phyloP scores from a whole-genome alignment of 2,113 vertebrate species.

The Andinoacara biseriatus region DNA sequence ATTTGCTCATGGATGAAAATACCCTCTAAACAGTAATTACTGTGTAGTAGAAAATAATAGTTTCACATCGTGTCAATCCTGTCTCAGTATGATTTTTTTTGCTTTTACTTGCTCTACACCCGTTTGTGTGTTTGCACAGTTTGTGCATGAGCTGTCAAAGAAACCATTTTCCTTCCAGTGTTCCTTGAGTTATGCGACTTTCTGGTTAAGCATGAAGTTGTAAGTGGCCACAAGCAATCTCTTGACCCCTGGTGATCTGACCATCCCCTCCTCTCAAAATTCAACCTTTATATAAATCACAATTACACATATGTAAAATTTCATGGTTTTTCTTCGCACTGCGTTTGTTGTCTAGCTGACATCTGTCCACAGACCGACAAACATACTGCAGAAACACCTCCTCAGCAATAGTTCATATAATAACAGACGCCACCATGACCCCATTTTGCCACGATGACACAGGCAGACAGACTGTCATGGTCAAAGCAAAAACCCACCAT shows the following conservation, averaged over 20 bases:
- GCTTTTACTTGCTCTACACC: background rate
- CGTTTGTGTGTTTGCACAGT: background rate
- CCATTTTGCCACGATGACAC: background rate
- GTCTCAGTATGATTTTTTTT: background rate
- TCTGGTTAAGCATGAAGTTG: background rate
- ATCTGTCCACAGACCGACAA: background rate
- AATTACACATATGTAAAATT: background rate
- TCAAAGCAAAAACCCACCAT: background rate
- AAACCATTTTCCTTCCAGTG: background rate
- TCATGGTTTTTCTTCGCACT: background rate
- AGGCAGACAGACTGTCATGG: background rate
- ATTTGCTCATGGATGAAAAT: conserved; percentile 5
- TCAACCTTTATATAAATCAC: background rate
- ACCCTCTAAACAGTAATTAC: background rate
- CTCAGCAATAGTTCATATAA: background rate
- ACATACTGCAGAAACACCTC: background rate
- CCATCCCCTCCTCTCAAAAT: background rate
- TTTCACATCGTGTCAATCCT: background rate
- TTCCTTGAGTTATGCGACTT: background rate
- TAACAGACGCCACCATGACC: background rate
- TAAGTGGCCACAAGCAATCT: background rate
- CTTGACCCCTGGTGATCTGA: background rate
- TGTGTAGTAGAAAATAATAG: background rate
- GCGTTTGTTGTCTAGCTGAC: background rate
- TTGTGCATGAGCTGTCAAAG: background rate